Evolutionary conservation across 2,797 vertebrate species (phyloP).

Genomic region (Cuniculus paca): DNA sequence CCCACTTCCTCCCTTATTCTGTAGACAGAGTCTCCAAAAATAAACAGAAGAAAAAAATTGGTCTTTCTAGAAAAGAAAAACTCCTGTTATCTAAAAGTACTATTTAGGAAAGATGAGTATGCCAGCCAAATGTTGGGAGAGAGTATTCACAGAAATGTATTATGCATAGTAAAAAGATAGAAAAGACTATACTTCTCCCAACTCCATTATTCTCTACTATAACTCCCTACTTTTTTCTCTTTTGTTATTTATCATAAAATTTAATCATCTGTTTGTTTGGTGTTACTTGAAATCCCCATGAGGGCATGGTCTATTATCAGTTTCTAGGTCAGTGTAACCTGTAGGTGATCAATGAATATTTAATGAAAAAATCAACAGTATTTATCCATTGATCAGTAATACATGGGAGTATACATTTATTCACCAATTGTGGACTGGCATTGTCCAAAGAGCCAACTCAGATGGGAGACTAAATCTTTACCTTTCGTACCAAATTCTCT

Average conservation of each 20-base stretch:
- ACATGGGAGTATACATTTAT: background rate
- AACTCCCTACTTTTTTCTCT: background rate
- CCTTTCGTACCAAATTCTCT: background rate
- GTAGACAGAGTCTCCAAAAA: background rate
- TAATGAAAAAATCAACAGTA: background rate
- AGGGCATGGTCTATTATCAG: background rate
- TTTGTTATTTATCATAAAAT: background rate
- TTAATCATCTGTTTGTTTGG: background rate
- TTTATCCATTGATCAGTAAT: background rate
- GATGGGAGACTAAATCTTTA: background rate
- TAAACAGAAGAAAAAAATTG: background rate
- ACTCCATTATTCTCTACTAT: background rate
- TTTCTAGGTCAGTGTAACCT: background rate
- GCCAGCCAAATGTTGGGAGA: background rate
- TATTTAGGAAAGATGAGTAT: slow-evolving; percentile 6
- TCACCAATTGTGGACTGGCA: background rate
- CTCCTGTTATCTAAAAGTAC: background rate
- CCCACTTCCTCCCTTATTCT: background rate
- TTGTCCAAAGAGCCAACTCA: background rate
- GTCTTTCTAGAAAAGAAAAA: background rate
- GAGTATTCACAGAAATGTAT: slow-evolving; percentile 33
- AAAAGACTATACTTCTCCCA: background rate
- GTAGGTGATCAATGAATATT: slow-evolving; percentile 1
- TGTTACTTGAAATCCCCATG: background rate
- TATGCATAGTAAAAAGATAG: background rate